phyloP scores from a whole-genome alignment of 1,140 invertebrate species.

The Drosophila sulfurigaster region DNA sequence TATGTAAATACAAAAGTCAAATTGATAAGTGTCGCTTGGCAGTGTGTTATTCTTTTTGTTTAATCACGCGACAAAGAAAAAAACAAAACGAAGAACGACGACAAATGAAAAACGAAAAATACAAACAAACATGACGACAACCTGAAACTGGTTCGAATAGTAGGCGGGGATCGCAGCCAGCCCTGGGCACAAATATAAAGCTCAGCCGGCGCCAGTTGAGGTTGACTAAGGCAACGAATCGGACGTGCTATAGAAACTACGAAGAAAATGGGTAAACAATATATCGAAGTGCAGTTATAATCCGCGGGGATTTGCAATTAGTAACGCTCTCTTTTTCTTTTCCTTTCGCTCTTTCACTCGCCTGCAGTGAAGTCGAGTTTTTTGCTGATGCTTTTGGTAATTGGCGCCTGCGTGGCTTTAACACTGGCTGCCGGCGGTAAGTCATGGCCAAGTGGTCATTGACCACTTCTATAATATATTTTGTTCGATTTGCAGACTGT shows the following conservation, averaged over 20 bases:
- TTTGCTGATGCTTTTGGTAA: conserved; percentile 30
- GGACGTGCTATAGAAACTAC: conserved; percentile 64
- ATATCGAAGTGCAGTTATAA: background rate
- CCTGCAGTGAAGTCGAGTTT: conserved; percentile 25
- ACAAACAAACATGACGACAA: conserved; percentile 41
- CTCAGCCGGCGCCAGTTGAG: conserved; percentile 56
- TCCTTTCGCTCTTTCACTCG: background rate
- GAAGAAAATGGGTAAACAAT: conserved; percentile 63
- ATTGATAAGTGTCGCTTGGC: conserved; percentile 59
- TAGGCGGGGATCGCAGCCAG: conserved; percentile 38
- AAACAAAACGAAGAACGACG: conserved; percentile 39
- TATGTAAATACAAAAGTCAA: conserved; percentile 60
- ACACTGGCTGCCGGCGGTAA: conserved; percentile 67
- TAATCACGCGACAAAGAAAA: conserved; percentile 61
- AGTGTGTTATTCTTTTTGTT: conserved; percentile 46
- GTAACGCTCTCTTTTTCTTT: background rate
- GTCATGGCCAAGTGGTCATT: conserved; percentile 35
- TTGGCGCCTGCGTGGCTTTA: conserved; percentile 54
- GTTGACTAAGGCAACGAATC: conserved; percentile 56
- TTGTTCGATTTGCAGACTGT: conserved; percentile 85
- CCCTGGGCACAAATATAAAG: conserved; percentile 65
- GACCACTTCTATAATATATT: background rate
- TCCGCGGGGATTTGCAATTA: background rate
- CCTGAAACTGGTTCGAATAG: conserved; percentile 63
- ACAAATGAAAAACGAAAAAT: conserved; percentile 51